A percentile compares a stretch with the other conserved stretches of the same genome.
phyloP scores from a whole-genome alignment of 2,113 vertebrate genomes.

The Poeciliopsis prolifica region DNA sequence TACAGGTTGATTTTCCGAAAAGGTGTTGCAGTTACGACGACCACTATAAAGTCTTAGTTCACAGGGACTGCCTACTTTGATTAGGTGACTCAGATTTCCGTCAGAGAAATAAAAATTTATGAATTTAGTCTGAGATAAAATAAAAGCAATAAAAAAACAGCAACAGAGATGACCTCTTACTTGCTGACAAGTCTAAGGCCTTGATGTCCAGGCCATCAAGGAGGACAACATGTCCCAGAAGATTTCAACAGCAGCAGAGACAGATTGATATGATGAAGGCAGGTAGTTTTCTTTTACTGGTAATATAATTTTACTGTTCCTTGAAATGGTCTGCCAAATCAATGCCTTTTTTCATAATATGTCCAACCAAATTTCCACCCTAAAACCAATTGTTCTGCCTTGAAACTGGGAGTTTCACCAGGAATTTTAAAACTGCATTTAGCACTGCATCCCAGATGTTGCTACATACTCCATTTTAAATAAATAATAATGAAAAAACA shows the following conservation, averaged over 20 bases:
- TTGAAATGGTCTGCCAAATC: not conserved
- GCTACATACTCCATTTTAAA: slow-evolving; percentile 32
- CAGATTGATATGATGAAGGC: slow-evolving; percentile 72
- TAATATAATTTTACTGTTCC: not conserved
- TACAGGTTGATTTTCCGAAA: not conserved
- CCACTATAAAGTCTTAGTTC: too few relatives aligned
- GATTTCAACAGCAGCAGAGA: slow-evolving; percentile 68
- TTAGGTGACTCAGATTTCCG: too few relatives aligned
- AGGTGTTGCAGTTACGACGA: too few relatives aligned
- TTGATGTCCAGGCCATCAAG: slow-evolving; percentile 79
- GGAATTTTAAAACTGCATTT: not conserved
- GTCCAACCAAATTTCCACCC: not conserved
- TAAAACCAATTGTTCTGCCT: not conserved
- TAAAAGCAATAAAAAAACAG: too few relatives aligned
- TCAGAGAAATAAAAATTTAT: not conserved
- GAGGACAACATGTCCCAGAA: slow-evolving; percentile 76
- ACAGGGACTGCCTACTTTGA: too few relatives aligned
- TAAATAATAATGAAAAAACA: slow-evolving; percentile 6
- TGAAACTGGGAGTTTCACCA: not conserved
- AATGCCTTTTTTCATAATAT: not conserved
- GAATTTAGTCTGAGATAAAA: not conserved
- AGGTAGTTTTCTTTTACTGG: not conserved
- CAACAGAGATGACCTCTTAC: slow-evolving; percentile 44
- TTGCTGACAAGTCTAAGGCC: slow-evolving; percentile 75
- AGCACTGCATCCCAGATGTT: not conserved